A percentile compares a stretch with the other conserved stretches of the same genome.
Evolutionary conservation across 2,888 invertebrate species (phyloP).

Genomic region (Sarcophaga caerulescens): DNA sequence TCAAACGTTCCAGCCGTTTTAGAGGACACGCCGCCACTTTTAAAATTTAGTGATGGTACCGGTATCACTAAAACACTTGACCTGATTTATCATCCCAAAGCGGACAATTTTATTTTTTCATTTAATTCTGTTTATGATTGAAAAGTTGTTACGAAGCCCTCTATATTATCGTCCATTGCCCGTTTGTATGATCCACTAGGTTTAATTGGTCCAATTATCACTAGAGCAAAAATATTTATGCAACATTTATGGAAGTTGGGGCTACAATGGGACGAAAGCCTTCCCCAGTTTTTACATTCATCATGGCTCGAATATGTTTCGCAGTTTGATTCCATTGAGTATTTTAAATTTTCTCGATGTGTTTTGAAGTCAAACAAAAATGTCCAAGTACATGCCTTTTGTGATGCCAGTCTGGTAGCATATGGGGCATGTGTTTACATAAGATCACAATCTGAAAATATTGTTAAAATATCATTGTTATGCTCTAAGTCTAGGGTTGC

Average conservation of each 20-base stretch:
- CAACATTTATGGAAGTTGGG: no score
- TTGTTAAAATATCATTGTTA: no score
- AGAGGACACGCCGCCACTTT: background rate
- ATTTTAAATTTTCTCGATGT: no score
- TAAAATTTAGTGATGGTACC: constrained; percentile 34
- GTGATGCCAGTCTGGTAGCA: no score
- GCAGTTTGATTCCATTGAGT: no score
- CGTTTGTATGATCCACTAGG: constrained; percentile 39
- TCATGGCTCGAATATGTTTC: background rate
- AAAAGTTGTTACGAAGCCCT: no score
- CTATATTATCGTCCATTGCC: no score
- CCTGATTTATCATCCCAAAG: constrained; percentile 33
- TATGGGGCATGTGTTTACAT: no score
- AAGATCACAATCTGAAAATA: no score
- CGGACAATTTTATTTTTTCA: background rate
- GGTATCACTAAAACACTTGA: constrained; percentile 44
- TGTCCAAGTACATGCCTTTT: no score
- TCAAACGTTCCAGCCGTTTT: background rate
- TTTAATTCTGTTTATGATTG: constrained; percentile 9
- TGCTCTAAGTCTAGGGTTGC: no score
- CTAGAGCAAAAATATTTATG: constrained; percentile 32
- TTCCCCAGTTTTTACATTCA: background rate
- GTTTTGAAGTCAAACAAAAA: background rate
- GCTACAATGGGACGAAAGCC: no score
- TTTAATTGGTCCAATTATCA: constrained; percentile 52